A percentile compares a stretch with the other conserved stretches of the same genome.
Conservation (phyloP, 2,113 vertebrate species). For the Perognathus longimembris region DNA sequence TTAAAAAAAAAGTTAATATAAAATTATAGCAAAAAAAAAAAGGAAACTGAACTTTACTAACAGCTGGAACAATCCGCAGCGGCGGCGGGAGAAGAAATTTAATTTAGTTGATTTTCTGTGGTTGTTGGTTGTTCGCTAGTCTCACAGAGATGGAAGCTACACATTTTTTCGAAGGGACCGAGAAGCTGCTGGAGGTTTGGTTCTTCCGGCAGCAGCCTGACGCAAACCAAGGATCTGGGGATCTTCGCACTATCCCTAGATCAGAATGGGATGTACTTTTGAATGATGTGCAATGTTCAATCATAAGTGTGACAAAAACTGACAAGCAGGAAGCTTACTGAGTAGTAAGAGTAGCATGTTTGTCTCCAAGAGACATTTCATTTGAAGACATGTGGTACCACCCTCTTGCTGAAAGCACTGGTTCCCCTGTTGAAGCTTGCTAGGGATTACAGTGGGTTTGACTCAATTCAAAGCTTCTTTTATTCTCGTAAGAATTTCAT, state of each 20-base stretch:
- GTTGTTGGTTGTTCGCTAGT: constrained; percentile 89
- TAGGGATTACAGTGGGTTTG: constrained; percentile 95
- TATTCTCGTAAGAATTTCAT: constrained; percentile 98
- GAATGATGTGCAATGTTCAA: constrained; percentile 78
- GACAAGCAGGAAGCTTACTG: constrained; percentile 99
- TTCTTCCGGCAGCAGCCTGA: constrained; percentile 89
- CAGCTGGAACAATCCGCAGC: constrained; percentile 27
- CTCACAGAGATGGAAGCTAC: constrained; percentile 91
- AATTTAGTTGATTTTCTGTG: constrained; percentile 85
- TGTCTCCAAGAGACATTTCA: constrained; percentile 91
- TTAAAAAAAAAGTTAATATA: no score
- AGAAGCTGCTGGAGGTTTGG: constrained; percentile 96
- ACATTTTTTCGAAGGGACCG: constrained; percentile 94
- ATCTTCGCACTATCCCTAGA: constrained; percentile 94
- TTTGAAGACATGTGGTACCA: constrained; percentile 92
- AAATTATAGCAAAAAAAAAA: neutral
- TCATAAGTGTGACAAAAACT: constrained; percentile 98
- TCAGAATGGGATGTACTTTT: constrained; percentile 94
- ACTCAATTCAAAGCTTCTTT: constrained; percentile 97
- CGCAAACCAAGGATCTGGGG: constrained; percentile 92
- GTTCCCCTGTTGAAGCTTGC: constrained; percentile 84
- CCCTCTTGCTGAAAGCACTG: constrained; percentile 91
- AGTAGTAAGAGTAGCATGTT: constrained; percentile 82
- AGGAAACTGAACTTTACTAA: neutral
- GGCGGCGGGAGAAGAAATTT: constrained; percentile 62